phyloP scores from a whole-genome alignment of 2,113 vertebrate species.

The Egretta garzetta region DNA sequence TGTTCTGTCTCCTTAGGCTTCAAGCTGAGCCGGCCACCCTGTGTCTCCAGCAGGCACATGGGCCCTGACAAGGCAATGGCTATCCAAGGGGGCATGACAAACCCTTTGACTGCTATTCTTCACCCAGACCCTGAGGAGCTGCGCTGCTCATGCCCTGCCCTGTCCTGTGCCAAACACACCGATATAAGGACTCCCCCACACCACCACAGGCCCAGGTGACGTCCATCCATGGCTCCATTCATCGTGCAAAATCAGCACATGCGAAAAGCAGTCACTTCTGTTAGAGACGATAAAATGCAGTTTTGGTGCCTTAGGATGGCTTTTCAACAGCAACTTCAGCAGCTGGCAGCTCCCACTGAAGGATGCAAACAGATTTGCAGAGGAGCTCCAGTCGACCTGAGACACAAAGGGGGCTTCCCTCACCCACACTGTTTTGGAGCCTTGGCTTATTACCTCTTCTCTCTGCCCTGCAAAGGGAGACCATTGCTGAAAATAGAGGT shows the following conservation, averaged over 20 bases:
- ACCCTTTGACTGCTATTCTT: background rate
- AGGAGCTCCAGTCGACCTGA: background rate
- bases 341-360: background rate
- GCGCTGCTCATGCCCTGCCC: background rate
- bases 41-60: background rate
- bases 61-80: background rate
- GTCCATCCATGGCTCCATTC: background rate
- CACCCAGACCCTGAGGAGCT: background rate
- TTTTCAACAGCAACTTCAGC: background rate
- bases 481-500: background rate
- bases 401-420: background rate
- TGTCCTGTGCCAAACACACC: background rate
- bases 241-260: background rate
- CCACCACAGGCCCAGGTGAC: background rate
- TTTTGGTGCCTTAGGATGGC: background rate
- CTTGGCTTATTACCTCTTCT: background rate
- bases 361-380: background rate
- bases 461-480: background rate
- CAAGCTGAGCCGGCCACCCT: background rate
- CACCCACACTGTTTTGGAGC: background rate
- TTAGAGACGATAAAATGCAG: background rate
- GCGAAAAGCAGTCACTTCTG: background rate
- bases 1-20: background rate
- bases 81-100: background rate
- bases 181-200: background rate